Evolutionary conservation across 2,113 vertebrate species (phyloP).

Genomic region (Hypanus sabinus): DNA sequence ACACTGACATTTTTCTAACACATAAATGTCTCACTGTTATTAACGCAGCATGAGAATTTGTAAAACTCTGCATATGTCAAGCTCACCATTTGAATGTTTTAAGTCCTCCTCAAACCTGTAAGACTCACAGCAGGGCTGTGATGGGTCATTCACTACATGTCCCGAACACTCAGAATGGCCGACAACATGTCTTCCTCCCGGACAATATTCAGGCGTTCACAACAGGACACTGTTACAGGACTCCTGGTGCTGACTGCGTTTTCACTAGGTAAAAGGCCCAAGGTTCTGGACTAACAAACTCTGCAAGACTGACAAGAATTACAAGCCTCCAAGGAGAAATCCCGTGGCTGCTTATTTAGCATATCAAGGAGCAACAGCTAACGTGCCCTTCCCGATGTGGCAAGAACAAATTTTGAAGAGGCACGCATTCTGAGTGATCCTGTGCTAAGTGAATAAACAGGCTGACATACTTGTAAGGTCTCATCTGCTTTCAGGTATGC

Average conservation of each 20-base stretch:
- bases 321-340: neutral
- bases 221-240: no score
- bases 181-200: neutral
- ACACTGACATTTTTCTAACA: neutral
- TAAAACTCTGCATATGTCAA: neutral
- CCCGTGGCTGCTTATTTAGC: neutral
- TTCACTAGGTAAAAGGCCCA: neutral
- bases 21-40: neutral
- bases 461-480: neutral
- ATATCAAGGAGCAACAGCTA: neutral
- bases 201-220: no score
- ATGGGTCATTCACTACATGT: neutral
- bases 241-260: neutral
- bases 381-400: neutral
- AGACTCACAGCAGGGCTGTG: neutral
- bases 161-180: neutral
- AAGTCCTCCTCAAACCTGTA: neutral
- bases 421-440: neutral
- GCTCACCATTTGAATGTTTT: neutral
- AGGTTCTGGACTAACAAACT: neutral
- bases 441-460: neutral
- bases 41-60: neutral
- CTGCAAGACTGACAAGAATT: neutral
- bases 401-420: neutral
- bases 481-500: neutral